A percentile compares a stretch with the other conserved stretches of the same genome.
phyloP scores from a whole-genome alignment of 2,888 invertebrate species.

The Trissonchulus sp. region DNA sequence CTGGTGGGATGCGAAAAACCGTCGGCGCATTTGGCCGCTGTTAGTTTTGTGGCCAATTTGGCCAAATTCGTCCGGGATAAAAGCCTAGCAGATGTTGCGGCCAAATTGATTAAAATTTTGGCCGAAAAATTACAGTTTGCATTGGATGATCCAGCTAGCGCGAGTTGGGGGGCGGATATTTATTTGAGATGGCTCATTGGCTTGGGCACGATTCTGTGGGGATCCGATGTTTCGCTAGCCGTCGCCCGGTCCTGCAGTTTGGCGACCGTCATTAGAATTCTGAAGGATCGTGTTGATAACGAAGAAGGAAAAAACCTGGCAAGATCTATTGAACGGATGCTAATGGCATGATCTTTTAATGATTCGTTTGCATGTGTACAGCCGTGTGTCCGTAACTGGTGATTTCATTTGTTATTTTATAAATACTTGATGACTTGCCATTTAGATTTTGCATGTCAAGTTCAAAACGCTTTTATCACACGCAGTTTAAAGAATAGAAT shows the following conservation, averaged over 20 bases:
- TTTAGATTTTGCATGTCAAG: no score
- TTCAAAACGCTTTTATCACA: no score
- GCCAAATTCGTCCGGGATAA: not conserved
- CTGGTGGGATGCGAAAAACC: not conserved
- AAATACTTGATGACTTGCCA: no score
- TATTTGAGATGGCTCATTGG: constrained; percentile 51
- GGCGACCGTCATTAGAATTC: not conserved
- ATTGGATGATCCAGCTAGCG: not conserved
- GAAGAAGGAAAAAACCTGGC: constrained; percentile 24
- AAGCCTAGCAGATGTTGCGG: not conserved
- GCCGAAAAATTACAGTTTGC: not conserved
- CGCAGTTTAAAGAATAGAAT: no score
- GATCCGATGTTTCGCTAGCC: constrained; percentile 22
- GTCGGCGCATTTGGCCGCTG: constrained; percentile 40
- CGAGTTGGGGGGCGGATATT: not conserved
- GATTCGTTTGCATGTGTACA: no score
- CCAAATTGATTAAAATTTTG: not conserved
- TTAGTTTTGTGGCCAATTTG: constrained; percentile 25
- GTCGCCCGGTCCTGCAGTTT: not conserved
- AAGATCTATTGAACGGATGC: constrained; percentile 26
- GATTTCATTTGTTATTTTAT: no score
- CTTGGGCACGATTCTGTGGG: constrained; percentile 64
- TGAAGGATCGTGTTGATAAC: constrained; percentile 22
- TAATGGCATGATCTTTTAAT: no score
- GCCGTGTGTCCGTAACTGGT: no score